phyloP scores from a whole-genome alignment of 2,113 vertebrate species.

The Oryzias melastigma region DNA sequence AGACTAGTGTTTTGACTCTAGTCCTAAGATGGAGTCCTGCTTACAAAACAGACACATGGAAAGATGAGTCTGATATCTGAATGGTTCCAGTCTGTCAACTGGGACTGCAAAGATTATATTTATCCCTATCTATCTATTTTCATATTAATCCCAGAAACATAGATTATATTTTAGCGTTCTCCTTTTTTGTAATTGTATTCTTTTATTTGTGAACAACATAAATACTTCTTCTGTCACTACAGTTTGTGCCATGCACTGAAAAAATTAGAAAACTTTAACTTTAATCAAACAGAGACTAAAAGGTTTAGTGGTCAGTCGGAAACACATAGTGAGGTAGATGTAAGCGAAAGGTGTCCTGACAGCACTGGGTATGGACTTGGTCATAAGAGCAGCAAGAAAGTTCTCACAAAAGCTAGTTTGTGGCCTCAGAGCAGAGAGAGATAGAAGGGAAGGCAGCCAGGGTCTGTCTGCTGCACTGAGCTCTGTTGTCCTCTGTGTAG shows the following conservation, averaged over 20 bases:
- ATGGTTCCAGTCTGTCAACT: no score
- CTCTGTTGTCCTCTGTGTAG: slow-evolving; percentile 66
- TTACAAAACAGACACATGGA: no score
- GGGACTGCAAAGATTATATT: no score
- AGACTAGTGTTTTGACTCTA: no score
- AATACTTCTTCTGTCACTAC: no score
- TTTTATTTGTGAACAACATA: background rate
- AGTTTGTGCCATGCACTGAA: slow-evolving; percentile 8
- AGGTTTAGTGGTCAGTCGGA: background rate
- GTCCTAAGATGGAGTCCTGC: no score
- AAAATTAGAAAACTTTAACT: slow-evolving; percentile 8
- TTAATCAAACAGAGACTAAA: slow-evolving; percentile 34
- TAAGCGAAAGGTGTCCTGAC: slow-evolving; percentile 62
- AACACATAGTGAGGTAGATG: slow-evolving; percentile 64
- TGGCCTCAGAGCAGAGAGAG: slow-evolving; percentile 58
- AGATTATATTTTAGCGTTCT: no score
- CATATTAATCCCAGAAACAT: no score
- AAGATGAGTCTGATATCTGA: no score
- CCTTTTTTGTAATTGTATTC: background rate
- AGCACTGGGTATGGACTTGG: slow-evolving; percentile 44
- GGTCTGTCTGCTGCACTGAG: slow-evolving; percentile 68
- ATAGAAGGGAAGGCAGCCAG: slow-evolving; percentile 42
- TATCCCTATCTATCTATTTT: no score
- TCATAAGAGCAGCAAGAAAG: slow-evolving; percentile 54
- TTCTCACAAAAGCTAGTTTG: slow-evolving; percentile 72